These are phyloP conservation scores for Pachyrhynchus sulphureomaculatus DNA, from an alignment of 1,140 invertebrate genomes.

Conservation along the genomic window DNA sequence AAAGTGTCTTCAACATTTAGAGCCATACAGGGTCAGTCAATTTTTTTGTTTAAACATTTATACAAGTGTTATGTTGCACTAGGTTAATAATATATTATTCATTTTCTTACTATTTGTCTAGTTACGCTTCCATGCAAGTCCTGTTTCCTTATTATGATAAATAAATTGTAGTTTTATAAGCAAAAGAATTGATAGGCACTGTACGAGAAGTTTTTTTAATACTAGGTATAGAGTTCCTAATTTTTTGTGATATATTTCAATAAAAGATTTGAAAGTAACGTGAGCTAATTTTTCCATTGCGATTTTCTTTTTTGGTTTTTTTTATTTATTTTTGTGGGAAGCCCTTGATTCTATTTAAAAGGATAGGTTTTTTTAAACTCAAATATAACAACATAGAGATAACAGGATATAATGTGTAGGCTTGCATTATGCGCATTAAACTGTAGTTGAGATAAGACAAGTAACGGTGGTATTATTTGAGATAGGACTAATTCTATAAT, in stretches of 20 bases:
- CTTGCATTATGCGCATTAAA: no score
- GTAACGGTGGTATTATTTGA: no score
- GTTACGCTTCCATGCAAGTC: no score
- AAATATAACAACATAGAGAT: no score
- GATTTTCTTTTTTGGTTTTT: constrained; percentile 11
- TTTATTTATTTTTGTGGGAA: neutral
- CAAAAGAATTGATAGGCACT: neutral
- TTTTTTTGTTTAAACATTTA: neutral
- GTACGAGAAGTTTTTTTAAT: constrained; percentile 5
- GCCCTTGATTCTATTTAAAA: no score
- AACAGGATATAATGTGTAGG: no score
- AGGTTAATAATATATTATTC: no score
- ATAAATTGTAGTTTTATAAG: neutral
- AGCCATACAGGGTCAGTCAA: neutral
- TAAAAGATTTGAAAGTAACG: constrained; percentile 44
- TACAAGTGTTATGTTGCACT: no score
- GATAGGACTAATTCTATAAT: no score
- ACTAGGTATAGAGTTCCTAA: constrained; percentile 8
- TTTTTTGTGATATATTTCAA: constrained; percentile 40
- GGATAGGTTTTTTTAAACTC: no score
- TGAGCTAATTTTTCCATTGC: constrained; percentile 44
- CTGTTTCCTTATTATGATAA: neutral
- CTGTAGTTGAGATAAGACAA: no score
- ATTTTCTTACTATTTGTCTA: no score
- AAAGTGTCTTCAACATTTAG: constrained; percentile 11